A percentile compares a stretch with the other conserved stretches of the same genome.
Evolutionary conservation across 2,113 vertebrate genomes (phyloP).

Genomic region (Heteronetta atricapilla): DNA sequence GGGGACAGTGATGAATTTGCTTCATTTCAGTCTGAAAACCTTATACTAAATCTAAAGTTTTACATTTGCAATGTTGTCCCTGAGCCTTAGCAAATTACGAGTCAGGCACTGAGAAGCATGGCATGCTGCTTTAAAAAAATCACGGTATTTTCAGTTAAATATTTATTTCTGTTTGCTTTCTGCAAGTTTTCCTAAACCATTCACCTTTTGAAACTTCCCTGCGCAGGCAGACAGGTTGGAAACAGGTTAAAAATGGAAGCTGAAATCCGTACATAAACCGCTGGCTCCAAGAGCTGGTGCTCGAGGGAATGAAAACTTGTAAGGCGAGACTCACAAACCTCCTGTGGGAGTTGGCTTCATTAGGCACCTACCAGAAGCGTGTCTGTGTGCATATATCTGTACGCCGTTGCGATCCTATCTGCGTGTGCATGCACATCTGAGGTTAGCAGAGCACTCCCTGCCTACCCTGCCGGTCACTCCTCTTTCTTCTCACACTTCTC

Average conservation of each 20-base stretch:
- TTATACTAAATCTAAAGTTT: neutral
- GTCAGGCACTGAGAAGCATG: neutral
- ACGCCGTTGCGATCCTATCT: neutral
- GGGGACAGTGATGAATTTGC: neutral
- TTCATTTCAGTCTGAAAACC: neutral
- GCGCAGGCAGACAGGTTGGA: neutral
- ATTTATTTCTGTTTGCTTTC: neutral
- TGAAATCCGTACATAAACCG: slow-evolving; percentile 15
- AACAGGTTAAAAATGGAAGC: slow-evolving; percentile 18
- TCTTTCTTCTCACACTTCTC: neutral
- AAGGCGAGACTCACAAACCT: slow-evolving; percentile 23
- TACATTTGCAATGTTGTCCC: neutral
- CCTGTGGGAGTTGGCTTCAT: neutral
- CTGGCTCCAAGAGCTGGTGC: neutral
- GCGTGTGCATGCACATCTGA: neutral
- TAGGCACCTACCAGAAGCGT: neutral
- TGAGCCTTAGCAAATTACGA: neutral
- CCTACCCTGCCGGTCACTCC: fast-evolving
- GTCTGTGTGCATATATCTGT: neutral
- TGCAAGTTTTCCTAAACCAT: neutral
- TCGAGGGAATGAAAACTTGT: slow-evolving; percentile 12
- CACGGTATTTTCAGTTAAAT: neutral
- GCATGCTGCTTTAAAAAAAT: neutral
- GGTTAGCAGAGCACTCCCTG: neutral
- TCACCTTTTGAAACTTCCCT: neutral